Conservation (phyloP, 1,140 invertebrate genomes). For the Eufriesea mexicana region DNA sequence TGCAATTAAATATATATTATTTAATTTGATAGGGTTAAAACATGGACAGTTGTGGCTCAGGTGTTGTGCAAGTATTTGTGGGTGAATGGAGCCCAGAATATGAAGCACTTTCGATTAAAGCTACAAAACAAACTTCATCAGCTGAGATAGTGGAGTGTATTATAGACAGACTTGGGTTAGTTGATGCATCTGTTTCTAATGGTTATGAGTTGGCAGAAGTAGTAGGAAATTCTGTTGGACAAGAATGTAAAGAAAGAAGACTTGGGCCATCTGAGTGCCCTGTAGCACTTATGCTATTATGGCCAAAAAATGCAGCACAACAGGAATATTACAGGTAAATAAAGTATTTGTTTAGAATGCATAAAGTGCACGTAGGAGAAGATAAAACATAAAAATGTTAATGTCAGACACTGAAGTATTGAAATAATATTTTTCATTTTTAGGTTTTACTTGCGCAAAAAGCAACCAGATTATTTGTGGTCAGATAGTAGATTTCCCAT, state of each 20-base stretch:
- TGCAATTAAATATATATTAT: not conserved
- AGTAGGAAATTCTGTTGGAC: constrained; percentile 89
- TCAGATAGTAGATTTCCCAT: constrained; percentile 91
- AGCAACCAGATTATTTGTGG: constrained; percentile 90
- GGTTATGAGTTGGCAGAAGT: constrained; percentile 96
- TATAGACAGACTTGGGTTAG: constrained; percentile 88
- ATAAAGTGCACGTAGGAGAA: not conserved
- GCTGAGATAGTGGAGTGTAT: constrained; percentile 95
- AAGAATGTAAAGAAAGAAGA: constrained; percentile 95
- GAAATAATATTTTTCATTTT: constrained; percentile 55
- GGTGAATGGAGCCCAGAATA: constrained; percentile 93
- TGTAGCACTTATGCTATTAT: constrained; percentile 95
- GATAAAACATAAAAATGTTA: not conserved
- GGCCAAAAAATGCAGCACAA: constrained; percentile 88
- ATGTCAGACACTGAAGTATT: not conserved
- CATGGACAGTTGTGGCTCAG: constrained; percentile 79
- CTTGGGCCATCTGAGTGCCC: constrained; percentile 93
- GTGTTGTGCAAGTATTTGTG: constrained; percentile 91
- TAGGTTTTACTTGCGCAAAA: constrained; percentile 93
- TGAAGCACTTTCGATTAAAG: constrained; percentile 95
- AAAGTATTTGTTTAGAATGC: not conserved
- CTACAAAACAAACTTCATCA: constrained; percentile 94
- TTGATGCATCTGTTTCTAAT: constrained; percentile 85
- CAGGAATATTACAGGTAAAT: constrained; percentile 83
- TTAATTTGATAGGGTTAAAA: constrained; percentile 74